Evolutionary conservation across 2,888 invertebrate species (phyloP), one percentile per base, ranked within the genome.

Genomic region (Petrolisthes manimaculis): DNA sequence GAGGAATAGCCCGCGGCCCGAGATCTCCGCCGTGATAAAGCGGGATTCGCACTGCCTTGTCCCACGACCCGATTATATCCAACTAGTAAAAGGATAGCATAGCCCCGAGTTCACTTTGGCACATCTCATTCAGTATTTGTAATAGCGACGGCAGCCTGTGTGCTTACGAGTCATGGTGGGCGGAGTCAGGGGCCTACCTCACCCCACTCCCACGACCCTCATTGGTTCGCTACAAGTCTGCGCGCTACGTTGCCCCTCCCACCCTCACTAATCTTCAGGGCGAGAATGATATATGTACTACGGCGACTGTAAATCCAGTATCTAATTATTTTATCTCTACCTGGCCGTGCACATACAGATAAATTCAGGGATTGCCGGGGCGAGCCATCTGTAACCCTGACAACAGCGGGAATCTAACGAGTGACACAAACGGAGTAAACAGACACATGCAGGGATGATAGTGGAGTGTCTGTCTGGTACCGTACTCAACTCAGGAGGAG

Each of bases 91-190:
- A 69, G 86, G 86, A 86, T 78, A 55, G 83, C 86, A 86, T 83
- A 77, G 86, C 75, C 77, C 74, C 78, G 83, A 83, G 86, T 86
- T 86, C 86, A 83, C 86, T 86, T 86, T 86, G 86, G 86, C 86
- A 86, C 83, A 83, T 86, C 86, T 86, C 86, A 86, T 86, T 86
- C 86, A 83, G 86, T 86, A 86, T 86, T 86, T 86, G 86, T 86
- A 86, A 83, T 77, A 83, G 77, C 56, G 24, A 78, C 54, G 77
- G 86, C 82, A 83, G 86, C 83, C 75, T 83, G 56, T n/a, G 78
- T 82, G 83, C 83, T 56, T 83, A 55, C 83, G 78, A 75, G 37
- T 55, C 54, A 14, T n/a, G 55, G 78, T n/a, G 83, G 86, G 86
- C 83, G 86, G 86, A 61, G 86, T 83, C 55, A 14, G 14, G 77